Conservation (phyloP, 92 coral and sea anemone genomes). For the Paragorgia papillata region DNA sequence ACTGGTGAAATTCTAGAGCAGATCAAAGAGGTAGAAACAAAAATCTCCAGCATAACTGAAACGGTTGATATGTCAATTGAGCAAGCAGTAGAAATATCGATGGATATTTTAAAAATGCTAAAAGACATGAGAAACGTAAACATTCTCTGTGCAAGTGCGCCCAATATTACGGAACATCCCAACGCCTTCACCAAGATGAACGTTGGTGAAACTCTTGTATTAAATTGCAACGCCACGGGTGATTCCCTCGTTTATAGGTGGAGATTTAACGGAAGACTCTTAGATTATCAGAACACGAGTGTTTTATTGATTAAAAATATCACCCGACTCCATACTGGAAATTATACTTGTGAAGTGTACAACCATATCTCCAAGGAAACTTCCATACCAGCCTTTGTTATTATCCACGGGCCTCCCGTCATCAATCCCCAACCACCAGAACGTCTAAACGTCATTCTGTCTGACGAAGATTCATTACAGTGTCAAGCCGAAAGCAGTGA, state of each 20-base stretch:
- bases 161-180: slow-evolving; percentile 73
- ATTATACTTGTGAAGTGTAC: slow-evolving; percentile 69
- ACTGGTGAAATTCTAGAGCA: background rate
- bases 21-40: slow-evolving; percentile 7
- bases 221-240: slow-evolving; percentile 63
- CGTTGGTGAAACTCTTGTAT: slow-evolving; percentile 50
- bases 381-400: slow-evolving; percentile 59
- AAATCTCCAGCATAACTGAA: slow-evolving; percentile 30
- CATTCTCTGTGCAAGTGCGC: slow-evolving; percentile 69
- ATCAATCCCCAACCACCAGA: slow-evolving; percentile 61
- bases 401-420: slow-evolving; percentile 70
- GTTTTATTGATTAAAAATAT: slow-evolving; percentile 44
- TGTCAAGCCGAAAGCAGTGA: slow-evolving; percentile 55
- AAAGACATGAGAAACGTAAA: slow-evolving; percentile 46
- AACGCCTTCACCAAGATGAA: slow-evolving; percentile 52
- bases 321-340: slow-evolving; percentile 54
- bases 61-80: slow-evolving; percentile 50
- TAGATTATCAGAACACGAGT: slow-evolving; percentile 36
- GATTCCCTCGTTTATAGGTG: slow-evolving; percentile 56
- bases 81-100: slow-evolving; percentile 53
- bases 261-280: slow-evolving; percentile 56
- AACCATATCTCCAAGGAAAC: slow-evolving; percentile 61
- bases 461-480: slow-evolving; percentile 43
- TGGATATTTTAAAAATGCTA: slow-evolving; percentile 46
- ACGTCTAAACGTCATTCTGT: slow-evolving; percentile 49